Percentiles rank a stretch among this genome's conserved stretches.
Conservation (phyloP, 2,888 invertebrate species). For the Ligdia adustata region DNA sequence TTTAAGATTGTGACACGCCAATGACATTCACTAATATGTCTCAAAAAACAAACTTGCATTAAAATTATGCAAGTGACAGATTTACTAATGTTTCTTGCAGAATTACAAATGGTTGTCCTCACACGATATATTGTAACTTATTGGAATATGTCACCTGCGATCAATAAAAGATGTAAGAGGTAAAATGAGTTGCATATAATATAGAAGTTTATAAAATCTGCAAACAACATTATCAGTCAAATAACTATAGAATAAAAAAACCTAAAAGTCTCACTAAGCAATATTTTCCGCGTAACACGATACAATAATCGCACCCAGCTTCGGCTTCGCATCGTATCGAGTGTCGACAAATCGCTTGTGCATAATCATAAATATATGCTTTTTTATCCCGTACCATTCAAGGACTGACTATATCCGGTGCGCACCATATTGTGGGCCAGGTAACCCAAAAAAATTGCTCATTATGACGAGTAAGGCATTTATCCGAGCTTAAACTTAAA, state of each 20-base stretch:
- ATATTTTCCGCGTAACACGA: slow-evolving; percentile 66
- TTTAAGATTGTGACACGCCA: slow-evolving; percentile 28
- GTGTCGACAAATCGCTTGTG: slow-evolving; percentile 81
- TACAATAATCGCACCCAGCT: slow-evolving; percentile 71
- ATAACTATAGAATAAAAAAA: slow-evolving; percentile 14
- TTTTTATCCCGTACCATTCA: slow-evolving; percentile 69
- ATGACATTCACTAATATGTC: slow-evolving; percentile 44
- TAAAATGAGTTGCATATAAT: too few species aligned
- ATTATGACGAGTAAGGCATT: slow-evolving; percentile 53
- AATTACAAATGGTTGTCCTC: slow-evolving; percentile 26
- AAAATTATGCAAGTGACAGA: slow-evolving; percentile 46
- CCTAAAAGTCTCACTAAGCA: slow-evolving; percentile 42
- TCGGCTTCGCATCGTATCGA: slow-evolving; percentile 66
- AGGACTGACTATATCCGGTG: slow-evolving; percentile 75
- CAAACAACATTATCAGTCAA: slow-evolving; percentile 6
- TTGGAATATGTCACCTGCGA: background rate
- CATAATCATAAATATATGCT: slow-evolving; percentile 77
- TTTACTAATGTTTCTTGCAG: slow-evolving; percentile 44
- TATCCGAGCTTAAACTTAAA: slow-evolving; percentile 48
- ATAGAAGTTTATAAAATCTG: too few species aligned
- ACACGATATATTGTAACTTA: background rate
- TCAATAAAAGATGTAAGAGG: background rate
- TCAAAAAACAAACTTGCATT: slow-evolving; percentile 40
- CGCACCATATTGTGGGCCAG: slow-evolving; percentile 69
- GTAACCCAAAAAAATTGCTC: slow-evolving; percentile 66